phyloP scores from a whole-genome alignment of 2,113 vertebrate genomes.

The Coreoperca whiteheadi region DNA sequence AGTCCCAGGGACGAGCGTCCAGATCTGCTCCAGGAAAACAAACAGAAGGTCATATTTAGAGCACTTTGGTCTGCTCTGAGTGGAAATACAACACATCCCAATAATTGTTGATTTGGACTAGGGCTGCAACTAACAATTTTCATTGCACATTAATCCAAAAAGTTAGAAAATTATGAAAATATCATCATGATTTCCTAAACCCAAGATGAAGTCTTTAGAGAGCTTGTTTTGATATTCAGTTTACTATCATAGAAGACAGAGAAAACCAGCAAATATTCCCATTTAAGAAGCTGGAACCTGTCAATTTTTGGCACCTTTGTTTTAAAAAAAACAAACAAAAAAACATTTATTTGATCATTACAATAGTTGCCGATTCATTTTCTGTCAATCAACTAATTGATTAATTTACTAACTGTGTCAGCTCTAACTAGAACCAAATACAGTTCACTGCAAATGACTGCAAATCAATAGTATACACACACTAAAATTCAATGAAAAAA shows the following conservation, averaged over 20 bases:
- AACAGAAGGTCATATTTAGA: not conserved
- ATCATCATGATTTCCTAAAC: not conserved
- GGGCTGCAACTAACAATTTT: not conserved
- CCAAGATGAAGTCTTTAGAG: not conserved
- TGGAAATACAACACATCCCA: not conserved
- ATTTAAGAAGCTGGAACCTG: not conserved
- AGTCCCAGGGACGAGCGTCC: slow-evolving; percentile 98
- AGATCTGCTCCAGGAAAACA: slow-evolving; percentile 86
- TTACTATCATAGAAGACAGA: not conserved
- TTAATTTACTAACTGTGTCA: not conserved
- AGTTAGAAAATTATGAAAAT: not conserved
- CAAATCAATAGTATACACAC: not conserved
- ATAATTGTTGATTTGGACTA: not conserved
- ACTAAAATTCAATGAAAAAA: not conserved
- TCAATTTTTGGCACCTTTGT: too few relatives aligned
- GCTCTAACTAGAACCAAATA: not conserved
- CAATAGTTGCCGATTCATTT: not conserved
- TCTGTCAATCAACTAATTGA: not conserved
- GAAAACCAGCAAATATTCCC: not conserved
- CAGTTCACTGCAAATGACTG: not conserved
- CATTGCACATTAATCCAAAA: not conserved
- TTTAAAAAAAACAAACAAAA: too few relatives aligned
- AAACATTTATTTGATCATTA: too few relatives aligned
- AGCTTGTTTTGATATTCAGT: not conserved
- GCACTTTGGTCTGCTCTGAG: not conserved